Base-by-base conservation (phyloP, 2,113 vertebrate genomes). In the Budorcas taxicolor region DNA sequence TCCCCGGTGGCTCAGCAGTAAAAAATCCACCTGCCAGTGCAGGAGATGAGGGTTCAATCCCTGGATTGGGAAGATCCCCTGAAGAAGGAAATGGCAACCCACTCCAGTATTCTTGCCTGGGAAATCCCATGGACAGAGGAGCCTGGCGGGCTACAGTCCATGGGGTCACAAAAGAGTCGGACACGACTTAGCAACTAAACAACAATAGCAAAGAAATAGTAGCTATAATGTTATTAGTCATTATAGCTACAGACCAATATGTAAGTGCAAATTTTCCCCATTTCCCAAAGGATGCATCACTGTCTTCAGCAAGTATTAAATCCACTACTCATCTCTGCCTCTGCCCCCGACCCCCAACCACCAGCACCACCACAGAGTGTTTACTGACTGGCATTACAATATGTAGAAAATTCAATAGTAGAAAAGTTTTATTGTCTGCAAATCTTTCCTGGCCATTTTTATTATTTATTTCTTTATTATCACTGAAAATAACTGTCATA, bases 401-500 rank as follows among this genome's bases (percentile, higher is more conserved):
- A 89, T 5, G 36, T 1, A 90, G 13, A 67, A 86, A 94, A 60
- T 50, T 82, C 76, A 71, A 23, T 2, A 58, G 36, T 4, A 86
- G 74, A 60, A 57, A 92, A 55, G 36, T 85, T 83, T 82, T 36
- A 43, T 21, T 53, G n/a, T 57, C 57, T 78, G 6, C 10, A 64
- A 8, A 91, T 92, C 36, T 55, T 87, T 92, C n/a, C 84, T 64
- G 14, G 76, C 10, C 40, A 52, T 52, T 60, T 47, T 62, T n/a
- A 82, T 43, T 13, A 84, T 71, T 86, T 95, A 90, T 57, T 83
- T 60, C 40, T 89, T 95, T 52, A 89, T 76, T 67, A 78, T 43
- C 83, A 81, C 25, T 76, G 12, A 76, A 96, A 78, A 94, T 83
- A 81, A 84, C 40, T 84, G 53, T 92, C 57, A 36, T n/a, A n/a